Conservation (phyloP, 2,888 invertebrate species). For the Tholera decimalis region DNA sequence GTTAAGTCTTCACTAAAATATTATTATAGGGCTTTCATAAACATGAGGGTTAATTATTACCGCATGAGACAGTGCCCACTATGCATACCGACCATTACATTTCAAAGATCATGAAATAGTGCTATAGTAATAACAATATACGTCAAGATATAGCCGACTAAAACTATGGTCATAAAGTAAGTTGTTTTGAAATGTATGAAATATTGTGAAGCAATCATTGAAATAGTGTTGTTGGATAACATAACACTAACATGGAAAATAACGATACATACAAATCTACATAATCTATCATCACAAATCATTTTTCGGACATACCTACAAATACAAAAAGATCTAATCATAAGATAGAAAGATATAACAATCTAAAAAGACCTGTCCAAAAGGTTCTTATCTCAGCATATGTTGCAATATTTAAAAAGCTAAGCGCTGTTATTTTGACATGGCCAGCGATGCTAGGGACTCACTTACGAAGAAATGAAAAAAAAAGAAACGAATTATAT, state of each 20-base stretch:
- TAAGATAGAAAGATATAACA: no score
- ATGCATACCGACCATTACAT: neutral
- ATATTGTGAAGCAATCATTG: neutral
- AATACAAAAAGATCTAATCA: neutral
- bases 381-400: no score
- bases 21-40: neutral
- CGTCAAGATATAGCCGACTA: constrained; percentile 1
- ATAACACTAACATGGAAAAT: neutral
- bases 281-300: no score
- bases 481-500: no score
- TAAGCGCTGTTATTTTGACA: no score
- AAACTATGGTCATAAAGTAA: neutral
- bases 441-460: no score
- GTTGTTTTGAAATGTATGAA: neutral
- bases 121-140: neutral
- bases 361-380: no score
- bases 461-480: no score
- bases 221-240: neutral
- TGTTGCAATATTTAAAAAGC: no score
- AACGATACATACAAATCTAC: neutral
- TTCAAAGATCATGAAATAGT: constrained; percentile 12
- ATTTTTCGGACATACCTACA: no score
- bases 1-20: constrained; percentile 25
- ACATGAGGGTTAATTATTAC: constrained; percentile 8
- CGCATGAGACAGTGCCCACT: neutral